Conservation (phyloP, 2,797 vertebrate species). For the Meriones psammophilus region DNA sequence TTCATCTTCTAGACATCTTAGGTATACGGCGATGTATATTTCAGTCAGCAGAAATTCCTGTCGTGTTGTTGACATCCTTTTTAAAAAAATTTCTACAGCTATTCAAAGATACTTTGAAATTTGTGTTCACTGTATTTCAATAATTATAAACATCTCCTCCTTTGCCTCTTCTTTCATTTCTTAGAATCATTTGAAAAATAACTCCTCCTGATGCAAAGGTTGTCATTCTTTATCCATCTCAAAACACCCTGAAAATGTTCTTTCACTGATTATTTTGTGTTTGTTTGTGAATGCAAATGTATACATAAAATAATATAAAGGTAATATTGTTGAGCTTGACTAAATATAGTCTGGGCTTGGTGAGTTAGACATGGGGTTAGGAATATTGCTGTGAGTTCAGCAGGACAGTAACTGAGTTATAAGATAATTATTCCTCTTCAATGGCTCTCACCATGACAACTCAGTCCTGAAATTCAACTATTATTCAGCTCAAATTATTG, state of each 20-base stretch:
- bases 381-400: slow-evolving; percentile 78
- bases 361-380: slow-evolving; percentile 61
- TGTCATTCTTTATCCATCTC: slow-evolving; percentile 8
- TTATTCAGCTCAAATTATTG: slow-evolving; percentile 76
- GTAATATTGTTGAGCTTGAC: slow-evolving; percentile 52
- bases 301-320: slow-evolving; percentile 62
- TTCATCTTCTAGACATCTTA: neutral
- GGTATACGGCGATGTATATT: neutral
- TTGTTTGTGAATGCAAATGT: slow-evolving; percentile 52
- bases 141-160: slow-evolving; percentile 60
- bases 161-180: slow-evolving; percentile 18
- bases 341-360: slow-evolving; percentile 32
- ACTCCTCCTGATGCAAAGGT: neutral
- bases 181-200: slow-evolving; percentile 51
- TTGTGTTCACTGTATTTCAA: slow-evolving; percentile 48
- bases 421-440: slow-evolving; percentile 79
- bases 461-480: slow-evolving; percentile 77
- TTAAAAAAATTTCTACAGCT: neutral
- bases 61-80: neutral
- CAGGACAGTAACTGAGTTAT: slow-evolving; percentile 80
- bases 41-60: neutral
- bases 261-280: too few relatives aligned
- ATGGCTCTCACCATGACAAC: slow-evolving; percentile 74
- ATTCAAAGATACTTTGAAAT: slow-evolving; percentile 17
- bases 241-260: slow-evolving; percentile 55